phyloP scores from a whole-genome alignment of 2,113 vertebrate species.

The Pomatostomus ruficeps region DNA sequence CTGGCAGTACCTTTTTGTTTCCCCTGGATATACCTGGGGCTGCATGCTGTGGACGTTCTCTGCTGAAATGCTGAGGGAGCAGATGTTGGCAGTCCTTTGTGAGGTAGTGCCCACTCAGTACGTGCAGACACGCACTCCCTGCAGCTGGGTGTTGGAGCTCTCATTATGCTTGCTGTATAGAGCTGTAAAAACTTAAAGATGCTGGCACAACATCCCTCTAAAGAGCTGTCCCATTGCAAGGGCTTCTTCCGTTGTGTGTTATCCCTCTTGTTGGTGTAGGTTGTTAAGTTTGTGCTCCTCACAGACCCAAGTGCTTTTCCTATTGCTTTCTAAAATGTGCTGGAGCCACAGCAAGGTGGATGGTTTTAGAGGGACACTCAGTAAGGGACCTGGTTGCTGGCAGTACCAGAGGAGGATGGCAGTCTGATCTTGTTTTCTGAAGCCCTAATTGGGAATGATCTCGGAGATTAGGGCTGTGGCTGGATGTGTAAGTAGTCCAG shows the following conservation, averaged over 20 bases:
- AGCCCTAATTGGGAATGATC: neutral
- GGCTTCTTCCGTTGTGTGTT: neutral
- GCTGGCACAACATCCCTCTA: neutral
- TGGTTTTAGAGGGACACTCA: neutral
- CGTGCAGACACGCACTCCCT: neutral
- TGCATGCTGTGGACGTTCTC: neutral
- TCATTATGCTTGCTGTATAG: neutral
- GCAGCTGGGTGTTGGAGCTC: neutral
- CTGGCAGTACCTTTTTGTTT: neutral
- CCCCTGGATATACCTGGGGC: rapidly evolving
- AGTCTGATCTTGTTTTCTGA: neutral
- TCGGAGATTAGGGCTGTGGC: neutral
- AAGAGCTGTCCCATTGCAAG: neutral
- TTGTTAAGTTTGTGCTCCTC: neutral
- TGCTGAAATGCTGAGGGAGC: neutral
- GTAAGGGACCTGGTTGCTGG: neutral
- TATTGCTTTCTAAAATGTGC: neutral
- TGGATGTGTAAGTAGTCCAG: neutral
- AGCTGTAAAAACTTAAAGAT: neutral
- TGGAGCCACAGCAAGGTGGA: neutral
- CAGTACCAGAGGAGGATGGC: neutral
- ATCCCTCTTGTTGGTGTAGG: neutral
- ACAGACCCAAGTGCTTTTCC: neutral
- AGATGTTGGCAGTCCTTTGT: neutral
- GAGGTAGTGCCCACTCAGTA: neutral